Evolutionary conservation across 2,888 invertebrate genomes (phyloP).

Genomic region (Phengaris alcon): DNA sequence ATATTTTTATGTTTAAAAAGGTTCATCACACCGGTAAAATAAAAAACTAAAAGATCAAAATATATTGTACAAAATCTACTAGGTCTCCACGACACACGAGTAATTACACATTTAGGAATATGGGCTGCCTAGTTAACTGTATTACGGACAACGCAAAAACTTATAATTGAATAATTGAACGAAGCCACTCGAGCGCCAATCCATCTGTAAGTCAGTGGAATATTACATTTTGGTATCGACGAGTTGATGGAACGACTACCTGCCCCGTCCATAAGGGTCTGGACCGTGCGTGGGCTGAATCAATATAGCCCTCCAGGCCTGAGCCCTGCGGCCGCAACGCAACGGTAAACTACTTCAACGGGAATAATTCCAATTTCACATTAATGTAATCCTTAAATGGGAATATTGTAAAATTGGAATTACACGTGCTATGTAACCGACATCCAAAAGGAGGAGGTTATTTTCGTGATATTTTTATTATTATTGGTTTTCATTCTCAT

Average conservation of each 20-base stretch:
- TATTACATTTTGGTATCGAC: constrained; percentile 2
- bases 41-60: no score
- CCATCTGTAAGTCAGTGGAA: background rate
- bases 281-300: constrained; percentile 12
- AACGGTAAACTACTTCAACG: background rate
- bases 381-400: background rate
- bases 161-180: background rate
- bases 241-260: background rate
- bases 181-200: background rate
- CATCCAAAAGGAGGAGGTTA: background rate
- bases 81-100: no score
- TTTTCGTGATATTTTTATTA: no score
- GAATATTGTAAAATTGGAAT: background rate
- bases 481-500: no score
- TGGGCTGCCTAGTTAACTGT: background rate
- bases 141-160: background rate
- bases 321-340: background rate
- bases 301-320: background rate
- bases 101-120: no score
- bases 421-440: background rate
- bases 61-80: no score
- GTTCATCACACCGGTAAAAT: no score
- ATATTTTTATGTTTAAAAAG: no score
- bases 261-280: background rate
- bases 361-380: constrained; percentile 6